Evolutionary conservation across 2,113 vertebrate species (phyloP).

Genomic region (Cochlearius cochlearius): DNA sequence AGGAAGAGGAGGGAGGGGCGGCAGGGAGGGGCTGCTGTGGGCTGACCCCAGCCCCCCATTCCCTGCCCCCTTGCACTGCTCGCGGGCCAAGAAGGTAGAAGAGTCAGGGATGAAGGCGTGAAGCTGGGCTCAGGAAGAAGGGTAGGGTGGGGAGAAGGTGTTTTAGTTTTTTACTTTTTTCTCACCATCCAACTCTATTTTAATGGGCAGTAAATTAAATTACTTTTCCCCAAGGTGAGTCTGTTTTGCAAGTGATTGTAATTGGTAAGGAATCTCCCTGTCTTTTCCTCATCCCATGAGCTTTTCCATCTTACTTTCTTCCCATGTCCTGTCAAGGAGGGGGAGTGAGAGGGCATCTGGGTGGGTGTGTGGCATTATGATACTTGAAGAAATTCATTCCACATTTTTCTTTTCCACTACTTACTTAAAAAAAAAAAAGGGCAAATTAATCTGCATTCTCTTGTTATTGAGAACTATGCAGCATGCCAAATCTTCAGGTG

Average conservation of each 20-base stretch:
- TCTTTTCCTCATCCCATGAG: neutral
- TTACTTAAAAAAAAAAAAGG: neutral
- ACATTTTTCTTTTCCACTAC: neutral
- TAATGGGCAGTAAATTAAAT: neutral
- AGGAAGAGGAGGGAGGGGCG: no score
- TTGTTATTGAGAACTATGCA: neutral
- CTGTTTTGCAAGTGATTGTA: neutral
- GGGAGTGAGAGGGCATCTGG: neutral
- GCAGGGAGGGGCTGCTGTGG: no score
- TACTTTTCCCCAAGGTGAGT: neutral
- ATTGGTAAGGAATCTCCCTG: no score
- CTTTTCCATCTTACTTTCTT: neutral
- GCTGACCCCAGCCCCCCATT: rapidly evolving
- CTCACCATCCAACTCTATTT: neutral
- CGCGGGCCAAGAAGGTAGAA: no score
- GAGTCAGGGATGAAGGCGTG: rapidly evolving
- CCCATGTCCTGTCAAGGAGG: neutral
- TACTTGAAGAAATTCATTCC: neutral
- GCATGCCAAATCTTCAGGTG: neutral
- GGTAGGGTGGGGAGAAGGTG: neutral
- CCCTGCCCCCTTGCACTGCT: neutral
- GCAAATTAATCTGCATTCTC: neutral
- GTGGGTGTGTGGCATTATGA: neutral
- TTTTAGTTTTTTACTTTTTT: neutral
- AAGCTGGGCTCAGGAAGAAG: neutral